Evolutionary conservation across 2,113 vertebrate species (phyloP).

Genomic region (Pterocles orientalis): DNA sequence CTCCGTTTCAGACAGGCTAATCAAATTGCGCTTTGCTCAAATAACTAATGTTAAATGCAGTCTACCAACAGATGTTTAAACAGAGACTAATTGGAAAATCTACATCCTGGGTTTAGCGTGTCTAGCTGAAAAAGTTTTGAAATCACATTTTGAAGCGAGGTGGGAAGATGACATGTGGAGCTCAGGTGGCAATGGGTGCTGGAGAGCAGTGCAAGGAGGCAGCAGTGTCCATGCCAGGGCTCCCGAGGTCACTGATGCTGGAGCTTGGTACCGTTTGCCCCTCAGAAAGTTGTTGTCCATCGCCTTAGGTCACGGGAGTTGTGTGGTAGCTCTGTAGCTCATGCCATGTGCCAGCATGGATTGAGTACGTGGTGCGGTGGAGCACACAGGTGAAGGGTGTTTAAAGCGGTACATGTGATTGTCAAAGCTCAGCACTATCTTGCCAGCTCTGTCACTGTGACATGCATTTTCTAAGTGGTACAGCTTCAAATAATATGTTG

Average conservation of each 20-base stretch:
- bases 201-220: neutral
- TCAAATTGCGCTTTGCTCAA: constrained; percentile 80
- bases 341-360: neutral
- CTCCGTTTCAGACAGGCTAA: constrained; percentile 82
- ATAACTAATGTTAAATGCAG: constrained; percentile 81
- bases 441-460: neutral
- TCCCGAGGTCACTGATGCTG: neutral
- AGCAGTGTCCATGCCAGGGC: neutral
- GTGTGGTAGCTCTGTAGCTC: neutral
- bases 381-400: neutral
- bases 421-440: constrained; percentile 18
- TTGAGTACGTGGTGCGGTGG: neutral
- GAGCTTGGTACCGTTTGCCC: neutral
- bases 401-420: neutral
- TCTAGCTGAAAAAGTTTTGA: constrained; percentile 61
- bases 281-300: constrained; percentile 8
- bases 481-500: neutral
- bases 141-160: neutral
- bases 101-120: constrained; percentile 76
- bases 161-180: neutral
- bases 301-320: neutral
- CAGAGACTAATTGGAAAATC: constrained; percentile 81
- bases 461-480: neutral
- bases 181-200: neutral
- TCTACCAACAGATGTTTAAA: constrained; percentile 82